These are phyloP conservation scores for Celastrina argiolus DNA, from an alignment of 2,888 invertebrate species.

Conservation along the genomic window DNA sequence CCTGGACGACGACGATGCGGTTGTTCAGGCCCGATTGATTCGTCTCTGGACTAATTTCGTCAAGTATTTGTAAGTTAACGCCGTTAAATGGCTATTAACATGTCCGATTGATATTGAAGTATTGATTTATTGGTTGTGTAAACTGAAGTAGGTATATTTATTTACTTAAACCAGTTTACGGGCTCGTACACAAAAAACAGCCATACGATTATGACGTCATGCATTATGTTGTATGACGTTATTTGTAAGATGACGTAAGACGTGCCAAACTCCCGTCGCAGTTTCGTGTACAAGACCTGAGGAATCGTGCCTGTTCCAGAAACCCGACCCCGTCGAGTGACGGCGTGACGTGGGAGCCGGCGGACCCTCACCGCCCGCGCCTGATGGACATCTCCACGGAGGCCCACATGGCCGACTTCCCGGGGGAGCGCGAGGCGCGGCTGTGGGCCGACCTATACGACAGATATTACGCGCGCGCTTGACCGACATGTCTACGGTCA, in stretches of 20 bases:
- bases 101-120: background rate
- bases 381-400: slow-evolving; percentile 52
- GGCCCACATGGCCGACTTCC: slow-evolving; percentile 50
- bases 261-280: no score
- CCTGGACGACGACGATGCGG: slow-evolving; percentile 49
- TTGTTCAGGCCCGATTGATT: slow-evolving; percentile 47
- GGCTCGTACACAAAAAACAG: no score
- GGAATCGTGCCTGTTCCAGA: slow-evolving; percentile 35
- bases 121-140: no score
- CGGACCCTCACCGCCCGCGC: slow-evolving; percentile 41
- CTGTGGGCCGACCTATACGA: slow-evolving; percentile 64
- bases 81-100: background rate
- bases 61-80: slow-evolving; percentile 55
- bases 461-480: slow-evolving; percentile 42
- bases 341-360: slow-evolving; percentile 45
- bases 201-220: no score
- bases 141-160: background rate
- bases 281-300: no score
- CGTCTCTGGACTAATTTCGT: slow-evolving; percentile 63
- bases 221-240: background rate
- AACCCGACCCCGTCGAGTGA: slow-evolving; percentile 43
- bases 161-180: background rate
- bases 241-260: background rate
- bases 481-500: background rate
- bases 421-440: slow-evolving; percentile 38